Base-by-base conservation (phyloP, 2,888 invertebrate genomes). In the Callyntrura sp. region DNA sequence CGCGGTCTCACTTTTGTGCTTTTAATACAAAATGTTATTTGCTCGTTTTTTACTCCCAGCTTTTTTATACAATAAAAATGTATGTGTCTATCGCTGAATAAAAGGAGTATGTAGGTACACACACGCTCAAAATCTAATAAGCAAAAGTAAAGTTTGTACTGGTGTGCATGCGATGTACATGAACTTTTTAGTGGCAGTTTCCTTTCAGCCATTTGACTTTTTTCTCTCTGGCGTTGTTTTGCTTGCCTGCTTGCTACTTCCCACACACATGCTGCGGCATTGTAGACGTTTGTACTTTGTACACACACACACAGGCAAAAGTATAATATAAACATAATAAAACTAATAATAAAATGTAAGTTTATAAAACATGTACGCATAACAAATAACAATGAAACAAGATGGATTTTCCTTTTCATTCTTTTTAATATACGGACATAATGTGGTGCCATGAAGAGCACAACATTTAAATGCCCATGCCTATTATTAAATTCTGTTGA, bases 1-100 rank as follows among this genome's bases (percentile, higher is more conserved):
- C 68, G 88, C 88, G 88, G 88, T 88, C 88, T 82, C 73, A 88
- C 88, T 88, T 82, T 88, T 82, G 82, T 82, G 73, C 82, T 88
- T 88, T 88, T 82, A 65, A 82, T 81, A 87, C 73, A 73, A 88
- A 82, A 88, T 88, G 73, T 82, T 83, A 57, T 70, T 86, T 82
- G 57, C 76, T 82, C 82, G 76, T 62, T 78, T 76, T 45, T 43
- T 68, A 14, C 51, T 68, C 51, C 35, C 17, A 62, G 43, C 23
- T 81, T 45, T 62, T 62, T 62, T 45, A 55, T 60, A 60, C 14
- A 5, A 60, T 60, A 60, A 4, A n/a, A 60, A 60, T 17, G 11
- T 60, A 23, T 20, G 25, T 20, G 25, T 28, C 12, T 65, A 65
- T 65, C 12, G n/a, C n/a, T 65, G 20, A 25, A 8, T n/a, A n/a